Evolutionary conservation across 1,140 invertebrate genomes (phyloP).

Genomic region (Drosophila murphyi): DNA sequence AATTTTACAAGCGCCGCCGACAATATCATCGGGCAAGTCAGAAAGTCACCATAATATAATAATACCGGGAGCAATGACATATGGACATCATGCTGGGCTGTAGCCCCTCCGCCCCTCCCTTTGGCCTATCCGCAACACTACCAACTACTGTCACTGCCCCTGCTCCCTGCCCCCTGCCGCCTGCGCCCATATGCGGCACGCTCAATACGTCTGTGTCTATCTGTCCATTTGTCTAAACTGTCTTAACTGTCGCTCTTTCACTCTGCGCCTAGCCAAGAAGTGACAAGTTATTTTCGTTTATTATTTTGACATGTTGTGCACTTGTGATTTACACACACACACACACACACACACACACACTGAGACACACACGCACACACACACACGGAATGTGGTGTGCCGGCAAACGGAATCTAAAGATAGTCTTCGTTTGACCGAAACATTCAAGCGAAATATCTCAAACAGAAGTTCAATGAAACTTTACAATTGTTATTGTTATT

Average conservation of each 20-base stretch:
- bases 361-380: background rate
- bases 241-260: constrained; percentile 51
- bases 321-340: constrained; percentile 47
- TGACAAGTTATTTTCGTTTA: constrained; percentile 68
- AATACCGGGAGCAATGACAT: constrained; percentile 67
- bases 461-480: constrained; percentile 65
- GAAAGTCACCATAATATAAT: constrained; percentile 20
- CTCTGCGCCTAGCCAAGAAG: constrained; percentile 52
- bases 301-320: constrained; percentile 67
- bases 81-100: constrained; percentile 36
- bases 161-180: background rate
- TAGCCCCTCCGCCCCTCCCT: background rate
- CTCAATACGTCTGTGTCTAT: constrained; percentile 11
- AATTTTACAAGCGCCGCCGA: constrained; percentile 58
- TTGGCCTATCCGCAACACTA: too few relatives aligned
- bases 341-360: constrained; percentile 18
- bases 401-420: constrained; percentile 49
- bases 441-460: constrained; percentile 50
- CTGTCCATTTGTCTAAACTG: constrained; percentile 46
- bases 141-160: background rate
- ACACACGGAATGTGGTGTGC: background rate
- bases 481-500: constrained; percentile 49
- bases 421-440: constrained; percentile 52
- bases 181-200: background rate
- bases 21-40: background rate